Evolutionary conservation across 2,888 invertebrate genomes (phyloP), one percentile per base, ranked within the genome.

Genomic region (Drosophila incognita): DNA sequence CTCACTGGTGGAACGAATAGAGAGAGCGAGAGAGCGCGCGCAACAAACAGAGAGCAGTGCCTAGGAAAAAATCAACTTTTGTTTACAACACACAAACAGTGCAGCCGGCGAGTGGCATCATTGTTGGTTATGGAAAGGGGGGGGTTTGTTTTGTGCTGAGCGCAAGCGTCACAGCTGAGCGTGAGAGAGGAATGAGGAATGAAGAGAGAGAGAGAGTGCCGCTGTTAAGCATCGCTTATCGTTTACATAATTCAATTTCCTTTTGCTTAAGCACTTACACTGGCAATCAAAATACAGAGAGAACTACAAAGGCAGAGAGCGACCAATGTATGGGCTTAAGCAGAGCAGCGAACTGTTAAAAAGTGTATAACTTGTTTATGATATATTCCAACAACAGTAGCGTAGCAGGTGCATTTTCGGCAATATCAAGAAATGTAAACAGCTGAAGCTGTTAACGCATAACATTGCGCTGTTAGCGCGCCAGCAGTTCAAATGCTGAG

Each of bases 221-320:
- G 70, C 76, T 89, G 86, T 87, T 81, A 82, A 77, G 72, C 71
- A 72, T 58, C 74, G 74, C 74, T 83, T 82, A 83, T 82, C 80
- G 81, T 80, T 80, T 75, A 82, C 89, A 85, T 89, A 80, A 87
- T 80, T 88, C 62, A 88, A 86, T 88, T 83, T 88, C 66, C 67
- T 72, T 71, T 79, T 72, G 73, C 81, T 80, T 74, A 78, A 79
- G 71, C 83, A 85, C 77, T 87, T 87, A 81, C 89, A 81, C 74
- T 63, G 53, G 61, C 68, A 71, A 72, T 76, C 72, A 73, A 81
- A 78, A 74, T 70, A 68, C 63, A 48, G 52, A 63, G 62, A 61
- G 69, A 60, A 69, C 65, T 46, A 67, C 62, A 76, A 66, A 76
- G 40, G 29, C 31, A 52, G 63, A 63, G 77, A 64, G 75, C 29